These are phyloP conservation scores for Tenebrio molitor DNA, from an alignment of 1,140 invertebrate species.

Conservation along the genomic window DNA sequence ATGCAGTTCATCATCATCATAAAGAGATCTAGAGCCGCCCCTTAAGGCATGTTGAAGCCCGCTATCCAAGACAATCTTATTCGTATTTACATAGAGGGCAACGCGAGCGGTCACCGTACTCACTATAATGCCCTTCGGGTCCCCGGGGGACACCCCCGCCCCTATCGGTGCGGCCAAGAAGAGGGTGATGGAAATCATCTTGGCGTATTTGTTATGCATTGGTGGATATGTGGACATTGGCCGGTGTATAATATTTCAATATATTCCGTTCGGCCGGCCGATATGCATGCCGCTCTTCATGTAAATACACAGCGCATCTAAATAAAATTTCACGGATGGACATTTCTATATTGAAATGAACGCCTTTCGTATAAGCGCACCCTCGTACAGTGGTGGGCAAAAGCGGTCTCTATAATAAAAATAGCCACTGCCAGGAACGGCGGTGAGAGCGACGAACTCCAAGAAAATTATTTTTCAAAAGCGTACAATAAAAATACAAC, in stretches of 20 bases:
- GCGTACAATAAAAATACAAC: too few species aligned
- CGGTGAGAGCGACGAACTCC: too few species aligned
- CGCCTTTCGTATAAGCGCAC: conserved; percentile 20
- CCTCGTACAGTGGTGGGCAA: background rate
- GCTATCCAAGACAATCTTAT: conserved; percentile 59
- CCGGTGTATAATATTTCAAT: conserved; percentile 63
- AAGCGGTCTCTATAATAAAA: too few species aligned
- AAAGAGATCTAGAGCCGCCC: conserved; percentile 50
- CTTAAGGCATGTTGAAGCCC: conserved; percentile 45
- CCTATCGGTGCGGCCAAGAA: conserved; percentile 56
- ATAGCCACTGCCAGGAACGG: too few species aligned
- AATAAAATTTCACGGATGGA: conserved; percentile 61
- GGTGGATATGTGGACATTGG: conserved; percentile 61
- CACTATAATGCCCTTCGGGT: conserved; percentile 51
- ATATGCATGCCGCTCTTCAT: conserved; percentile 50
- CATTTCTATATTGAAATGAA: conserved; percentile 55
- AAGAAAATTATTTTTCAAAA: too few species aligned
- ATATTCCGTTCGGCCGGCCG: conserved; percentile 56
- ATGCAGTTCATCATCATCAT: conserved; percentile 54
- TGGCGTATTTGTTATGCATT: conserved; percentile 63
- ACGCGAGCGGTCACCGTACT: conserved; percentile 49
- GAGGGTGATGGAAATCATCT: conserved; percentile 59
- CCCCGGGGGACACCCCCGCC: conserved; percentile 49
- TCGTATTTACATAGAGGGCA: conserved; percentile 60
- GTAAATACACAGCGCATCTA: conserved; percentile 55